A percentile compares a stretch with the other conserved stretches of the same genome.
Evolutionary conservation across 2,797 vertebrate species (phyloP).

Genomic region (Eulemur rubriventer): DNA sequence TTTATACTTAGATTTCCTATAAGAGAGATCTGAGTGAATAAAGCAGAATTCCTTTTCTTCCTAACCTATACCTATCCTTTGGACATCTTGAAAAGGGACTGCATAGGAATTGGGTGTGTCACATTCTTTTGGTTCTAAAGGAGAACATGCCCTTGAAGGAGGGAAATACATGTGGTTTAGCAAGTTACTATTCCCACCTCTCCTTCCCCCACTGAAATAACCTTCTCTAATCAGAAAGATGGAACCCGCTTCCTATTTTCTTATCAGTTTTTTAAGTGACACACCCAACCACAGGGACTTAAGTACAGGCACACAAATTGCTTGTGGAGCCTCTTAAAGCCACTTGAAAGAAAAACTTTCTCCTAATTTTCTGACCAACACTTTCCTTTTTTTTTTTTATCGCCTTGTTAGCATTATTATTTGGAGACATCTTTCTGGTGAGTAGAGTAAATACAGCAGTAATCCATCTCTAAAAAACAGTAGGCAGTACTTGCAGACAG

Average conservation of each 20-base stretch:
- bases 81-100: background rate
- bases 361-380: background rate
- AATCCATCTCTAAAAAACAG: background rate
- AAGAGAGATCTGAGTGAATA: background rate
- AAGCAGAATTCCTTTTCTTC: constrained; percentile 29
- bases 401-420: background rate
- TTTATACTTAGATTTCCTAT: constrained; percentile 25
- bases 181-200: background rate
- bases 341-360: background rate
- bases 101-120: background rate
- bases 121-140: constrained; percentile 43
- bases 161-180: constrained; percentile 26
- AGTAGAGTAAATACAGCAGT: background rate
- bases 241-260: constrained; percentile 33
- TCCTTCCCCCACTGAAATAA: background rate
- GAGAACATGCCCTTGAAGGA: constrained; percentile 47
- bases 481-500: background rate
- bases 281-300: background rate
- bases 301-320: constrained; percentile 11
- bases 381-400: constrained; percentile 19
- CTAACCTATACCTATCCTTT: background rate
- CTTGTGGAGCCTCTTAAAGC: background rate
- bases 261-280: constrained; percentile 24
- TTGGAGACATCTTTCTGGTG: background rate
- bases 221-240: constrained; percentile 40